These are phyloP conservation scores for Anthophora plumipes DNA, from an alignment of 2,888 invertebrate species.

Conservation along the genomic window DNA sequence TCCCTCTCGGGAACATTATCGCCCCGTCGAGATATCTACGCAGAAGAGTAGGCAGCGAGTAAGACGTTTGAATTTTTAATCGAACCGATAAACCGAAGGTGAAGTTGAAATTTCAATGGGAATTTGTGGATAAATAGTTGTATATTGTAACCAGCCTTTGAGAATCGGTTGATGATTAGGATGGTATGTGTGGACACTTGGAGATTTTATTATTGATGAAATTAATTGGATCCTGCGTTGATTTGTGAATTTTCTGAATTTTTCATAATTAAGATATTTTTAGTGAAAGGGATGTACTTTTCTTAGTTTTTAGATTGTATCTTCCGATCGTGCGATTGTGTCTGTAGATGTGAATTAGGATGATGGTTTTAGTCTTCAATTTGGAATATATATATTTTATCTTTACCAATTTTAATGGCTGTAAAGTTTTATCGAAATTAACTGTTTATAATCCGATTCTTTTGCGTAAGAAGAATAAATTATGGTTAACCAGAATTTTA, in stretches of 20 bases:
- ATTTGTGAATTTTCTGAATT: no score
- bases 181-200: neutral
- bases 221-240: no score
- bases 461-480: no score
- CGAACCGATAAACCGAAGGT: neutral
- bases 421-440: neutral
- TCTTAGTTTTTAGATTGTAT: neutral
- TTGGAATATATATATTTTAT: neutral
- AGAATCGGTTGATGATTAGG: neutral
- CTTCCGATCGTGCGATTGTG: neutral
- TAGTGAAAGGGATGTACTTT: neutral
- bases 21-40: neutral
- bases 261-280: neutral
- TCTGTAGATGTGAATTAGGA: neutral
- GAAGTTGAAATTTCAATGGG: neutral
- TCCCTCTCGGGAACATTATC: conserved; percentile 27
- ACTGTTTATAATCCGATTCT: no score
- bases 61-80: neutral
- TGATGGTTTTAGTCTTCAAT: neutral
- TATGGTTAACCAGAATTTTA: no score
- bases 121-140: neutral
- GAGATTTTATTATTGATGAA: neutral
- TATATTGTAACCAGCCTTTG: neutral
- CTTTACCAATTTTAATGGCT: neutral
- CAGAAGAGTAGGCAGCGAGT: neutral